Conservation (phyloP, 2,888 invertebrate species). For the Argyra leucocephala region DNA sequence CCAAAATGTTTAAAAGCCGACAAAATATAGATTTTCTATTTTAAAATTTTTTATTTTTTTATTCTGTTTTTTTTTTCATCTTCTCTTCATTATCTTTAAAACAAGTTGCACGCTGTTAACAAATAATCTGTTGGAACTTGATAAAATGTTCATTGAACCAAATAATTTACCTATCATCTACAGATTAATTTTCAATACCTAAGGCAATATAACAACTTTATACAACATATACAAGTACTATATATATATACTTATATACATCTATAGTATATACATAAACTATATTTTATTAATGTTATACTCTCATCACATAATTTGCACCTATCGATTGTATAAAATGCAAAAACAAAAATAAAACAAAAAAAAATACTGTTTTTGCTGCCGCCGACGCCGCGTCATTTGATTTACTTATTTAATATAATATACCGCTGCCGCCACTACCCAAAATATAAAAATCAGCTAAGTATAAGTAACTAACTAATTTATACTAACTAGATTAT, state of each 20-base stretch:
- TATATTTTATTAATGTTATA: background rate
- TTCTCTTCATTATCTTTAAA: background rate
- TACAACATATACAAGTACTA: background rate
- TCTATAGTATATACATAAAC: background rate
- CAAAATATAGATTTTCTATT: too few species aligned
- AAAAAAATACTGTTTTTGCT: background rate
- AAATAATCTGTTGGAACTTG: conserved; percentile 1
- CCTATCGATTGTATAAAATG: background rate
- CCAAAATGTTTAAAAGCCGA: too few species aligned
- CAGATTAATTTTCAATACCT: background rate
- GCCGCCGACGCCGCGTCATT: background rate
- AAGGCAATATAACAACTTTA: background rate
- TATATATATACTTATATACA: background rate
- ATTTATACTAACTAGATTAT: background rate
- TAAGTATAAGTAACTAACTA: background rate
- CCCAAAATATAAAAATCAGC: background rate
- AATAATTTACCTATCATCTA: conserved; percentile 4
- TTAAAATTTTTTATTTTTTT: background rate
- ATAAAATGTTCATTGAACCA: conserved; percentile 6
- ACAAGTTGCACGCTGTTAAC: background rate
- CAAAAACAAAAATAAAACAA: background rate
- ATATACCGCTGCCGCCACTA: too few species aligned
- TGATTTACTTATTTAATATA: background rate
- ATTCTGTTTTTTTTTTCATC: background rate
- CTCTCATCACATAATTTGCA: background rate